Evolutionary conservation across 2,113 vertebrate genomes (phyloP), one percentile per base, ranked within the genome.

Genomic region (Gymnocephalus cernua): DNA sequence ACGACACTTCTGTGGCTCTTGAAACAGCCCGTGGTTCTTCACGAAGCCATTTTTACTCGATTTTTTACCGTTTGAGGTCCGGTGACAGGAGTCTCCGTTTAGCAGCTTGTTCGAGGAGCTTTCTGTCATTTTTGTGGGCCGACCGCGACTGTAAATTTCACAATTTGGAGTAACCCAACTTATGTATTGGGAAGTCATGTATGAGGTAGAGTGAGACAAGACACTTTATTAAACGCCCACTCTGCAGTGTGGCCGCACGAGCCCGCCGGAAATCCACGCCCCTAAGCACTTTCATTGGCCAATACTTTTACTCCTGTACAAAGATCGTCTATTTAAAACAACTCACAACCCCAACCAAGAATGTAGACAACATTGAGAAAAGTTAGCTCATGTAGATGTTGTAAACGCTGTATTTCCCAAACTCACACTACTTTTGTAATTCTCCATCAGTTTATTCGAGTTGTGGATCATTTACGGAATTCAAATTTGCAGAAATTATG

Each of bases 41-140:
- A 93, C 92, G 88, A 93, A 94, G 87, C 94, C 94, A 92, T 95
- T 95, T 88, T 89, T 91, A 27, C 48, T 77, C 32, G 82, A 2
- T 53, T 89, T 95, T 65, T 79, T 93, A 0, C 89, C 93, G 19
- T 84, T 92, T 0, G 89, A 59, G 14, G 86, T 79, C 59, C 86
- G 88, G 62, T 88, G 93, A 73, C 93, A 92, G 77, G 62, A 58
- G 32, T 94, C 93, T 12, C 94, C 94, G 76, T 93, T 95, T 1
- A 91, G 61, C 64, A 92, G 80, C 83, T 95, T 95, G 86, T 85
- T 95, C 10, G 91, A 18, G 7, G 92, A 92, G 88, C 92, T 93
- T 82, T 94, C 92, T 13, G 93, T 95, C 95, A 96, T 96, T 50
- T 86, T 91, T 47, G 61, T 73, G 18, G 41, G 51, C n/a, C 25